Base-by-base conservation (phyloP, 2,888 invertebrate species). In the Drosophila seclusa region DNA sequence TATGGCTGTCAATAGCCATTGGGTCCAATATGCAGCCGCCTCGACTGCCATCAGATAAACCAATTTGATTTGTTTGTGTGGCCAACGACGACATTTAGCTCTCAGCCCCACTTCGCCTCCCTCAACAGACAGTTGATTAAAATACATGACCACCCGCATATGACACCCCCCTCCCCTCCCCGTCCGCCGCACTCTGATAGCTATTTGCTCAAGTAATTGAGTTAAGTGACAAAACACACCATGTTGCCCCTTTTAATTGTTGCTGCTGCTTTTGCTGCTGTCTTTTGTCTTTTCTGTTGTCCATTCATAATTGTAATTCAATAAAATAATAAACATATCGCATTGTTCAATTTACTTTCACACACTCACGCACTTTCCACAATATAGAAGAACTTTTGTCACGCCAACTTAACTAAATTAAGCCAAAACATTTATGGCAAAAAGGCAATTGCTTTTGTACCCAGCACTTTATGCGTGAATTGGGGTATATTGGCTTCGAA, bases 281-380 rank as follows among this genome's bases (percentile, higher is more conserved):
- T 24, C 45, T 29, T 13, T 34, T 52, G 53, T 65, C 42, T 32
- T 64, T 58, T 67, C 65, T 70, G 29, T 49, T 82, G 74, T 74
- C 83, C 75, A 75, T 70, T 78, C 80, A 70, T 85, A 90, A 90
- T 86, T 86, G 89, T 90, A 90, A 86, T 86, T 84, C 89, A 78
- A 86, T 90, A 89, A 86, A 86, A 86, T 90, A 86, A 86, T 89
- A 86, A 89, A 89, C 80, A 88, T 86, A 86, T 88, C 78, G 75
- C 73, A 79, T 85, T 76, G 89, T 77, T 89, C 83, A 86, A 89
- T 89, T 85, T 85, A 82, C 78, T 84, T 84, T 75, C 75, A 82
- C 84, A 75, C 88, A 85, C 75, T 36, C 54, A 54, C 32, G 16
- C 90, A 82, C 76, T 87, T 68, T 67, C 69, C 62, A 76, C 55